These are phyloP conservation scores for Noctilio leporinus DNA, from an alignment of 2,113 vertebrate genomes.

Conservation along the genomic window DNA sequence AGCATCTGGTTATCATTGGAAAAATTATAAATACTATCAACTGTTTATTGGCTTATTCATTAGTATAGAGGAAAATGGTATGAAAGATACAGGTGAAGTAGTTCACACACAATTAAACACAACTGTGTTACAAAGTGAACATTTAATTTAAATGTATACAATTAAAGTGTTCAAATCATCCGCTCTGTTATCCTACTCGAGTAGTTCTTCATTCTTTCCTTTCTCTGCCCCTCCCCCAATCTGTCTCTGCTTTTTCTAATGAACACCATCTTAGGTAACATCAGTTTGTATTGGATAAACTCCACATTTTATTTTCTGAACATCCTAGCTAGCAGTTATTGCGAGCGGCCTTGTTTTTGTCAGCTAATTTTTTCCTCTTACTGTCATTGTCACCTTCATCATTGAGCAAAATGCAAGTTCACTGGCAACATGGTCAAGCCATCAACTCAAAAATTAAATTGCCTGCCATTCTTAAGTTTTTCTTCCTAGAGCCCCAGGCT, in stretches of 20 bases:
- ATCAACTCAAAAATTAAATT: constrained; percentile 25
- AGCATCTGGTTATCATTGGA: background rate
- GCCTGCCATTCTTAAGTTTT: constrained; percentile 11
- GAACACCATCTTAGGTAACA: background rate
- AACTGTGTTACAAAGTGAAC: background rate
- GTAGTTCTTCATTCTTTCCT: background rate
- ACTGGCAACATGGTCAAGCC: background rate
- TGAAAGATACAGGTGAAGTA: background rate
- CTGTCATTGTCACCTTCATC: background rate
- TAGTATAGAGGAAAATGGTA: background rate
- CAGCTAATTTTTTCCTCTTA: background rate
- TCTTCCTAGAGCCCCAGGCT: background rate
- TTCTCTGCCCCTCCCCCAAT: background rate
- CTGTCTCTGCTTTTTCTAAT: background rate
- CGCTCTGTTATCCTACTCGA: background rate
- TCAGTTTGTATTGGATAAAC: background rate
- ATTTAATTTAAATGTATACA: background rate
- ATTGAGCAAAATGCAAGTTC: background rate
- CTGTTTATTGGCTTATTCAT: background rate
- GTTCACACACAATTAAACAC: background rate
- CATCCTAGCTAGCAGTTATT: background rate
- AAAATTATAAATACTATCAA: background rate
- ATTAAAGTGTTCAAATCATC: background rate
- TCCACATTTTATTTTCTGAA: background rate
- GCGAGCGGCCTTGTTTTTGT: background rate